Percentiles rank a stretch among this genome's conserved stretches.
Conservation (phyloP, 1,140 invertebrate species). For the Streblospio benedicti region DNA sequence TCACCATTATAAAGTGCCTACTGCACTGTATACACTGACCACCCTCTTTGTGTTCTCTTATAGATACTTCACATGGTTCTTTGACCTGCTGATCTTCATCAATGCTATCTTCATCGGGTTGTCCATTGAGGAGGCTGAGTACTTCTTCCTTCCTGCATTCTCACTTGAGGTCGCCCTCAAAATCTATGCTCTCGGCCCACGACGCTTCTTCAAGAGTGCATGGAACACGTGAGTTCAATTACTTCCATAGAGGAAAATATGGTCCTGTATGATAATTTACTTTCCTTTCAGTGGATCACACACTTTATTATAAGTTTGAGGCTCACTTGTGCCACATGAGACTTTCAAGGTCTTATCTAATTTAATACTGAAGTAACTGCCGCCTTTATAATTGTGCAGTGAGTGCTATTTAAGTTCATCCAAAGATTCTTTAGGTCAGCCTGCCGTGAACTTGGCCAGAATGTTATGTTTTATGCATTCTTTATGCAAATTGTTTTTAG, state of each 20-base stretch:
- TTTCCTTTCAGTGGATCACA: no score
- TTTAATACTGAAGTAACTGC: no score
- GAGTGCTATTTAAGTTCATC: no score
- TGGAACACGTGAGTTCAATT: slow-evolving; percentile 53
- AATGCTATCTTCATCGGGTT: slow-evolving; percentile 52
- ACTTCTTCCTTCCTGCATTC: slow-evolving; percentile 49
- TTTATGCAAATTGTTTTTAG: slow-evolving; percentile 31
- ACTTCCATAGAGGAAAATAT: slow-evolving; percentile 1
- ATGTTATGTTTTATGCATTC: no score
- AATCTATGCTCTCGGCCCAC: slow-evolving; percentile 47
- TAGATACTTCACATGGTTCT: slow-evolving; percentile 49
- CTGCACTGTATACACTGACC: no score
- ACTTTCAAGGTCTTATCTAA: no score
- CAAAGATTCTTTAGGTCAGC: no score
- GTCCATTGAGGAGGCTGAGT: slow-evolving; percentile 47
- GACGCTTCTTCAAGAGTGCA: slow-evolving; percentile 44
- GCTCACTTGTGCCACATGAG: no score
- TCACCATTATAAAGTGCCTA: no score
- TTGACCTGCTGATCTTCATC: slow-evolving; percentile 50
- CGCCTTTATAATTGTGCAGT: no score
- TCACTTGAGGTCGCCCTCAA: slow-evolving; percentile 50
- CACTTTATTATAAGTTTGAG: no score
- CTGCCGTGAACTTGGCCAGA: no score
- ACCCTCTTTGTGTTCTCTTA: slow-evolving; percentile 21
- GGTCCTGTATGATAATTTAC: background rate